A percentile compares a stretch with the other conserved stretches of the same genome.
Conservation (phyloP, 1,140 invertebrate species). For the Drosophila pseudoobscura region DNA sequence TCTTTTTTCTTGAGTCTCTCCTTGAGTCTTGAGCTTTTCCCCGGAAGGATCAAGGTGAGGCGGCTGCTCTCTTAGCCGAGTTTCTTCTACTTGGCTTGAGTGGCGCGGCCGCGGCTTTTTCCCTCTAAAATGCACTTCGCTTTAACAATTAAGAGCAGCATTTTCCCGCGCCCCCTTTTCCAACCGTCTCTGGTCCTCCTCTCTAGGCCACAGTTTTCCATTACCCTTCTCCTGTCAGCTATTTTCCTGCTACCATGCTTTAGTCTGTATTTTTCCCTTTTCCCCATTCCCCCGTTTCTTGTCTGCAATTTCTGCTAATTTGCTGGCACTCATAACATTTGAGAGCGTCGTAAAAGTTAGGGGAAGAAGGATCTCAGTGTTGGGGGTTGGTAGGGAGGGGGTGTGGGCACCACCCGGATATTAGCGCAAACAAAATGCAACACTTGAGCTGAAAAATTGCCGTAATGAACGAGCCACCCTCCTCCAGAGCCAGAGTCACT, state of each 20-base stretch:
- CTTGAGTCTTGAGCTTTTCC: conserved; percentile 15
- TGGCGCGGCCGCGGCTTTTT: conserved; percentile 3
- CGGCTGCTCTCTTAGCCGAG: conserved; percentile 4
- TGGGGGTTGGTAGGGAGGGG: neutral
- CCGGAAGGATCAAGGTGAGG: conserved; percentile 50
- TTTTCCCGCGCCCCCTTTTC: conserved; percentile 1
- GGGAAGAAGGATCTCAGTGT: conserved; percentile 11
- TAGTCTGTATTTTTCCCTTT: conserved; percentile 6
- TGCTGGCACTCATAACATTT: conserved; percentile 76
- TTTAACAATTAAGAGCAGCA: conserved; percentile 68
- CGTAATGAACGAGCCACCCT: conserved; percentile 66
- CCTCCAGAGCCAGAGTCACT: conserved; percentile 34
- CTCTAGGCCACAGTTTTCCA: too few species aligned
- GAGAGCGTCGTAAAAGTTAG: conserved; percentile 34
- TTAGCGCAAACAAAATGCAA: conserved; percentile 81
- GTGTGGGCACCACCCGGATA: conserved; percentile 49
- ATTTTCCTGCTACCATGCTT: too few species aligned
- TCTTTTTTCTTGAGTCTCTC: neutral
- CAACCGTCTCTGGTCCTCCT: too few species aligned
- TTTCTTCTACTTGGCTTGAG: conserved; percentile 30
- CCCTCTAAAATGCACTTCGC: conserved; percentile 33
- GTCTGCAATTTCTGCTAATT: conserved; percentile 74
- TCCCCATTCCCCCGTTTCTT: conserved; percentile 9
- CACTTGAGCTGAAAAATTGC: conserved; percentile 80
- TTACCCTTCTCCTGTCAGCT: too few species aligned